phyloP scores from a whole-genome alignment of 2,797 vertebrate genomes.

The Poecilia wingei region DNA sequence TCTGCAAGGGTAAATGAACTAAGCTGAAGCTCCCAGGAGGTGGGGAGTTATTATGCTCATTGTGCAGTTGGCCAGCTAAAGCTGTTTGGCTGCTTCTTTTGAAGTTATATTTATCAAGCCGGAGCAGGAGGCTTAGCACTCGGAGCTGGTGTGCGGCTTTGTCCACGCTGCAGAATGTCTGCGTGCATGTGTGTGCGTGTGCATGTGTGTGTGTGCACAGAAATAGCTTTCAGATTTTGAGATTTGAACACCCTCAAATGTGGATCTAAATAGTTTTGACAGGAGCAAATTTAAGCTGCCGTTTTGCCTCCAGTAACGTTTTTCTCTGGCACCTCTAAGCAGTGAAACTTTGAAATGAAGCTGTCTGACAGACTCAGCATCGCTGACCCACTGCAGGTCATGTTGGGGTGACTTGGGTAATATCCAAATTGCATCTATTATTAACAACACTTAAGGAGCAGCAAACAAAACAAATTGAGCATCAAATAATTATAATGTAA shows the following conservation, averaged over 20 bases:
- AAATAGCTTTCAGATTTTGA: constrained; percentile 56
- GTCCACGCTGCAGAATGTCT: constrained; percentile 60
- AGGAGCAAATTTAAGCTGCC: constrained; percentile 33
- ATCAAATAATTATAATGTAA: constrained; percentile 29
- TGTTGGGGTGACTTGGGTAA: constrained; percentile 29
- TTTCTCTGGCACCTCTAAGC: constrained; percentile 9
- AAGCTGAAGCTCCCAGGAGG: constrained; percentile 77
- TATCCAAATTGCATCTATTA: constrained; percentile 41
- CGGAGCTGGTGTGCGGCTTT: constrained; percentile 67
- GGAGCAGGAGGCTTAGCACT: constrained; percentile 74
- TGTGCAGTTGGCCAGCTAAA: constrained; percentile 78
- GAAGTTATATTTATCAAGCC: constrained; percentile 83
- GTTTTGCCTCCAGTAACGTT: constrained; percentile 13
- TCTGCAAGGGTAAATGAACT: constrained; percentile 77
- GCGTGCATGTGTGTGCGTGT: constrained; percentile 8
- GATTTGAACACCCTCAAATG: constrained; percentile 43
- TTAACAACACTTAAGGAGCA: constrained; percentile 30
- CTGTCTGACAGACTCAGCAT: constrained; percentile 16
- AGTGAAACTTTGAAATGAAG: constrained; percentile 15
- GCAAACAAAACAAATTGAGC: constrained; percentile 27
- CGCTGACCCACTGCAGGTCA: constrained; percentile 25
- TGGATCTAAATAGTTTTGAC: constrained; percentile 37
- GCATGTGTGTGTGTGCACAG: constrained; percentile 7
- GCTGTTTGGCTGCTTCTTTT: constrained; percentile 80
- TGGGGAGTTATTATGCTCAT: constrained; percentile 77